Percentiles rank a stretch among this genome's conserved stretches.
Evolutionary conservation across 37 sponge, comb jelly and placozoan genomes (phyloP).

Genomic region (Eunapius fragilis): DNA sequence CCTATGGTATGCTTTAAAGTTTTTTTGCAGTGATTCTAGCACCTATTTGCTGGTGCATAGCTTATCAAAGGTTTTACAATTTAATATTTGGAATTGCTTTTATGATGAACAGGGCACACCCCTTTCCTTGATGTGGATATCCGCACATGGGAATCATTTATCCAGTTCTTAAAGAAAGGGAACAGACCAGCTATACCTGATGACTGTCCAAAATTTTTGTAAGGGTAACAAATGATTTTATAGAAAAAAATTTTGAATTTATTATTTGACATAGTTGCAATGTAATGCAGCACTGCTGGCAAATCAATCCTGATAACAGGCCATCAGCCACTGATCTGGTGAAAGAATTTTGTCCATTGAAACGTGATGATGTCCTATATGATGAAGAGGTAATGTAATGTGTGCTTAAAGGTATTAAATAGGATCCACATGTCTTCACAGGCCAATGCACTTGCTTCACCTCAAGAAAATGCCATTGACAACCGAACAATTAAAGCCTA

Average conservation of each 20-base stretch:
- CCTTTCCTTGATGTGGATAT: slow-evolving; percentile 45
- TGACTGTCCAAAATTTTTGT: slow-evolving; percentile 58
- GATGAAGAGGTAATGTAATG: too few species aligned
- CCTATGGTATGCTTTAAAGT: slow-evolving; percentile 59
- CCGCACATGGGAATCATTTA: slow-evolving; percentile 17
- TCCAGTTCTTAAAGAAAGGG: slow-evolving; percentile 44
- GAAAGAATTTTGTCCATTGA: too few species aligned
- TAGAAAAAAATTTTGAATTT: too few species aligned
- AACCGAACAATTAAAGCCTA: too few species aligned
- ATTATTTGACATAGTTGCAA: slow-evolving; percentile 28
- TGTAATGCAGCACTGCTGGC: slow-evolving; percentile 59
- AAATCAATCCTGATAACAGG: slow-evolving; percentile 22
- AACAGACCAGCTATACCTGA: slow-evolving; percentile 52
- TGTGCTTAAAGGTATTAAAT: too few species aligned
- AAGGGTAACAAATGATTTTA: background rate
- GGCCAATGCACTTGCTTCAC: too few species aligned
- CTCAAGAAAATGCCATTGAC: too few species aligned
- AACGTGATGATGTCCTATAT: too few species aligned
- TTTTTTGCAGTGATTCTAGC: background rate
- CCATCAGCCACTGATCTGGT: slow-evolving; percentile 27
- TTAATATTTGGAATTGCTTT: background rate
- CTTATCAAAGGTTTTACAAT: too few species aligned
- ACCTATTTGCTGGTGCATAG: too few species aligned
- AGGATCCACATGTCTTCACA: too few species aligned
- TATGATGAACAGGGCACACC: slow-evolving; percentile 8